phyloP scores from a whole-genome alignment of 1,140 invertebrate genomes.

The Eriosoma lanigerum region DNA sequence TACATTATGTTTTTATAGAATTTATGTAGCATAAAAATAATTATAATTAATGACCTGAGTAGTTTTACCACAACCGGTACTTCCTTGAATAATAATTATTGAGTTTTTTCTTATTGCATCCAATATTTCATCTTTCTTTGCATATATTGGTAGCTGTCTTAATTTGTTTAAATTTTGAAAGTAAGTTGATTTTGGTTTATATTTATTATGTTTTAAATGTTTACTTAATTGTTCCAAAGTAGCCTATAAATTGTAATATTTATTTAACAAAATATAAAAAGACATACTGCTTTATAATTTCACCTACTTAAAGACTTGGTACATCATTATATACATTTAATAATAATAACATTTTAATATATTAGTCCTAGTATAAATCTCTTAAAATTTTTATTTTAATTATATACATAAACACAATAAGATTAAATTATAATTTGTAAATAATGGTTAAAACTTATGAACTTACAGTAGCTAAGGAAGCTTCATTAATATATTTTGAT shows the following conservation, averaged over 20 bases:
- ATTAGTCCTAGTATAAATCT: too few species aligned
- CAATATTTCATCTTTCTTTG: constrained; percentile 75
- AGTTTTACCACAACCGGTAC: constrained; percentile 87
- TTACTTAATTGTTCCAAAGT: constrained; percentile 78
- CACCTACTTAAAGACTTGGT: too few species aligned
- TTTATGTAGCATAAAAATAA: background rate
- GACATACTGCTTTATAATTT: too few species aligned
- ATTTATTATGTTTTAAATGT: constrained; percentile 70
- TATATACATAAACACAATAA: too few species aligned
- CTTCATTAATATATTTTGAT: constrained; percentile 91
- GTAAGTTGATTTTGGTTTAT: constrained; percentile 67
- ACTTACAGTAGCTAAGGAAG: constrained; percentile 74
- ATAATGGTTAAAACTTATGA: background rate
- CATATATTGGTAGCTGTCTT: constrained; percentile 74
- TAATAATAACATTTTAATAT: too few species aligned
- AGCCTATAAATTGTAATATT: constrained; percentile 59
- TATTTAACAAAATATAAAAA: too few species aligned
- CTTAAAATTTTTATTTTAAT: too few species aligned
- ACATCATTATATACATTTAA: too few species aligned
- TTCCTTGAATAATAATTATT: constrained; percentile 73
- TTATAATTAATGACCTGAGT: constrained; percentile 66
- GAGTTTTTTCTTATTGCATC: constrained; percentile 73
- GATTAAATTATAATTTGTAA: too few species aligned
- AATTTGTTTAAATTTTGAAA: constrained; percentile 65
- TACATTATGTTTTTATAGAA: background rate